Base-by-base conservation (phyloP, 2,113 vertebrate species). In the Thymallus thymallus region DNA sequence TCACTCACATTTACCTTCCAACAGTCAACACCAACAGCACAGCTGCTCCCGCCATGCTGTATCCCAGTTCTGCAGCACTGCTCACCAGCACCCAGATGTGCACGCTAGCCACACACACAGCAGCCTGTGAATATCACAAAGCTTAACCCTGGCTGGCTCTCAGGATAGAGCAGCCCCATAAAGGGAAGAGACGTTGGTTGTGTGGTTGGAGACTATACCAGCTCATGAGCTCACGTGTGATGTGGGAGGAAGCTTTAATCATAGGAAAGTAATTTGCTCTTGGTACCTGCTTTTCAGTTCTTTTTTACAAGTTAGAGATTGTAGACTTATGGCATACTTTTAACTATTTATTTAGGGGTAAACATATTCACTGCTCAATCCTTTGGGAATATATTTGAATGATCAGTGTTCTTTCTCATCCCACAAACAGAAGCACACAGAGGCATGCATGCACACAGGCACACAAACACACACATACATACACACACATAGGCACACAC, bases 11-110 rank as follows among this genome's bases (percentile, higher is more conserved):
- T 76, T 72, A 79, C 78, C 84, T 85, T 72, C n/a, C 81, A 64
- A 41, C 35, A 41, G 35, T 41, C 35, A 41, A 75, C 78, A 85
- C 78, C 80, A 78, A 71, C 74, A 51, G 51, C 68, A 73, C 84
- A 85, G 79, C 78, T 85, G 84, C 72, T 82, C 74, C 76, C 63
- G 80, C 78, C 83, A 85, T 56, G 48, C 80, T 76, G 73, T 69
- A 79, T 81, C 71, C 81, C 79, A 68, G 61, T 45, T 77, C 75
- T 74, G 61, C 55, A 29, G 76, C 71, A 74, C 81, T 72, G 74
- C 76, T 32, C 68, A 35, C 30, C 69, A 32, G 70, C 51, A 76
- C 71, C 80, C 83, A 85, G 83, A 79, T 82, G 83, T 85, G 76
- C 45, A 9, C 30, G 18, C 72, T 66, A 58, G 61, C 72, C 51